phyloP scores from a whole-genome alignment of 2,888 invertebrate genomes.

The Incurvaria masculella region DNA sequence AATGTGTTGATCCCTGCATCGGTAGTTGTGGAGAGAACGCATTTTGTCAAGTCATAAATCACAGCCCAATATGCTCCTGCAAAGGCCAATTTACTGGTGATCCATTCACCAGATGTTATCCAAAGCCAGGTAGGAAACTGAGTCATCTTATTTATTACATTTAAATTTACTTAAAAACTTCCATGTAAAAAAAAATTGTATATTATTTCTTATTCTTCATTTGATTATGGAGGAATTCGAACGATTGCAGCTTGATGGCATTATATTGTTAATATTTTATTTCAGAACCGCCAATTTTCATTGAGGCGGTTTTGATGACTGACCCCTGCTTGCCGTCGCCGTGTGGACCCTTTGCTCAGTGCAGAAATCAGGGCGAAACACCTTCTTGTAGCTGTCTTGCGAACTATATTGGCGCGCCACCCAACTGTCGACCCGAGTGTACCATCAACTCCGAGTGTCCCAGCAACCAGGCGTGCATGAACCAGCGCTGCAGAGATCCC shows the following conservation, averaged over 20 bases:
- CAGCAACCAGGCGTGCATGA: constrained; percentile 71
- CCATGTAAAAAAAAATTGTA: too few species aligned
- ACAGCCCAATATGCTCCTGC: constrained; percentile 70
- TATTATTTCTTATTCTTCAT: too few species aligned
- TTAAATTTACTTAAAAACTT: too few species aligned
- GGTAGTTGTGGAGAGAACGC: constrained; percentile 72
- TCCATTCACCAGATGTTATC: constrained; percentile 61
- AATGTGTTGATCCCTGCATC: constrained; percentile 70
- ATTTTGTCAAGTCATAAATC: constrained; percentile 68
- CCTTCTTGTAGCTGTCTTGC: constrained; percentile 64
- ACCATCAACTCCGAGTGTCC: constrained; percentile 72
- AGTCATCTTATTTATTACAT: too few species aligned
- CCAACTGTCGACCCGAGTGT: constrained; percentile 68
- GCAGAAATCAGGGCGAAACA: constrained; percentile 55
- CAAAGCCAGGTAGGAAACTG: constrained; percentile 44
- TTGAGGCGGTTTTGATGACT: constrained; percentile 25
- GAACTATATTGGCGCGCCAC: constrained; percentile 68
- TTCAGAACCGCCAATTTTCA: neutral
- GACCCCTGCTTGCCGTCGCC: constrained; percentile 64
- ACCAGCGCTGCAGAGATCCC: constrained; percentile 74
- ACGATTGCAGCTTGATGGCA: too few species aligned
- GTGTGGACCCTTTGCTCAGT: constrained; percentile 66
- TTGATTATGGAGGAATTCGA: too few species aligned
- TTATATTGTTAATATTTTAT: neutral
- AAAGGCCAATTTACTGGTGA: constrained; percentile 59